phyloP scores from a whole-genome alignment of 1,140 invertebrate species.

The Thaumetopoea pityocampa region DNA sequence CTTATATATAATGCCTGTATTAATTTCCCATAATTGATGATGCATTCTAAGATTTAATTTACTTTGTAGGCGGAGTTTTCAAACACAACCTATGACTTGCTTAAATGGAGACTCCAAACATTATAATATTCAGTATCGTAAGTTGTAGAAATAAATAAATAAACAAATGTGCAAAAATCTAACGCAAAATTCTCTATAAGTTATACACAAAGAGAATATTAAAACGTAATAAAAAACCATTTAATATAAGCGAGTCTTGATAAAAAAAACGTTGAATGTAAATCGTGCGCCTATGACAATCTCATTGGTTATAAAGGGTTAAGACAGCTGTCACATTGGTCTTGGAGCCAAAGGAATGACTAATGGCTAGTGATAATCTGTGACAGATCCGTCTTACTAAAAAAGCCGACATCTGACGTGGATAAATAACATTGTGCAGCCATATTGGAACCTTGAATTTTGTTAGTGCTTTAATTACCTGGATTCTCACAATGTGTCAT shows the following conservation, averaged over 20 bases:
- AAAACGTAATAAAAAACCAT: constrained; percentile 43
- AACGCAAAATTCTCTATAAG: too few species aligned
- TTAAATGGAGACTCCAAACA: too few species aligned
- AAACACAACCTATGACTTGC: too few species aligned
- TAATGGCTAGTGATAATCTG: constrained; percentile 67
- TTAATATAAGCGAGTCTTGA: constrained; percentile 25
- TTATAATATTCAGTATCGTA: too few species aligned
- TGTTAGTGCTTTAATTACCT: constrained; percentile 69
- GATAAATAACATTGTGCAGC: constrained; percentile 70
- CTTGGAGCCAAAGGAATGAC: constrained; percentile 63
- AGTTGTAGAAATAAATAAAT: too few species aligned
- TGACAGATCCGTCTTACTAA: constrained; percentile 71
- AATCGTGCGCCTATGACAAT: constrained; percentile 59
- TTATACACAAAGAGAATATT: constrained; percentile 24
- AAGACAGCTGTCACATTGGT: constrained; percentile 66
- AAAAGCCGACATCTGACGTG: constrained; percentile 66
- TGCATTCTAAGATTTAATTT: too few species aligned
- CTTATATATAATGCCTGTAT: too few species aligned
- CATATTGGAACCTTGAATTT: constrained; percentile 56
- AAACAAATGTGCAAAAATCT: not conserved
- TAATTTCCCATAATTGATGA: too few species aligned
- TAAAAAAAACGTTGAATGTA: constrained; percentile 49
- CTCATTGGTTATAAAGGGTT: constrained; percentile 74
- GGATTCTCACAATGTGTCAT: constrained; percentile 65
- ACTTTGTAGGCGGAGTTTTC: too few species aligned